Evolutionary conservation across 2,888 invertebrate genomes (phyloP), one percentile per base, ranked within the genome.

Genomic region (Leptura quadrifasciata): DNA sequence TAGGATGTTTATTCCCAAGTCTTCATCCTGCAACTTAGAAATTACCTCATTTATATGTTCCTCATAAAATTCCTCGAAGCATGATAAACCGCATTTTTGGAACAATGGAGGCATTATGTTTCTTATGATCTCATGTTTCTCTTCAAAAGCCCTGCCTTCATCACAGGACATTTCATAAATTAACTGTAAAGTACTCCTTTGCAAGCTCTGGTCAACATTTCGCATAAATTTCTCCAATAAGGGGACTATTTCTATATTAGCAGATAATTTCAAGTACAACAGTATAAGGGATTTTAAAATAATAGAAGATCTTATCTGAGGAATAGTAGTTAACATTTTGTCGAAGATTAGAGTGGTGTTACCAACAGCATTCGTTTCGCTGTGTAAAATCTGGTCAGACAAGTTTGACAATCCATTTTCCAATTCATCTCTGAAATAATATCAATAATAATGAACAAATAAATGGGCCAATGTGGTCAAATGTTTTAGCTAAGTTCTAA

Each of bases 61-160:
- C 0, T 83, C 71, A 57, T 81, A 88, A 80, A 88, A 89, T 27
- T 76, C 55, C 78, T 87, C 86, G 72, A 88, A 87, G 17, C 79
- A 79, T 3, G 75, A 55, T 21, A 84, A 79, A 52, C 75, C 75
- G 52, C 85, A 84, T 68, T 82, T 75, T 71, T 84, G 80, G 70
- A 89, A 82, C 21, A 88, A 31, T 4, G 79, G 72, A 10, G 80
- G 65, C 47, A 87, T 63, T 39, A 86, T 76, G 8, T 79, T 74
- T 57, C 81, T 83, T n/a, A 83, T 77, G 6, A 86, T 64, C 72
- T 82, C 80, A 63, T 85, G 86, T 67, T 83, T 81, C 63, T 83
- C 72, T 0, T 79, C 71, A 58, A 73, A 71, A n/a, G 71, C 52
- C 31, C 74, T 60, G 12, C 69, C 35, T 21, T 60, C 21, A 68